These are phyloP conservation scores for Phallusia fumigata DNA, from an alignment of 23 tunicate species.

Conservation along the genomic window DNA sequence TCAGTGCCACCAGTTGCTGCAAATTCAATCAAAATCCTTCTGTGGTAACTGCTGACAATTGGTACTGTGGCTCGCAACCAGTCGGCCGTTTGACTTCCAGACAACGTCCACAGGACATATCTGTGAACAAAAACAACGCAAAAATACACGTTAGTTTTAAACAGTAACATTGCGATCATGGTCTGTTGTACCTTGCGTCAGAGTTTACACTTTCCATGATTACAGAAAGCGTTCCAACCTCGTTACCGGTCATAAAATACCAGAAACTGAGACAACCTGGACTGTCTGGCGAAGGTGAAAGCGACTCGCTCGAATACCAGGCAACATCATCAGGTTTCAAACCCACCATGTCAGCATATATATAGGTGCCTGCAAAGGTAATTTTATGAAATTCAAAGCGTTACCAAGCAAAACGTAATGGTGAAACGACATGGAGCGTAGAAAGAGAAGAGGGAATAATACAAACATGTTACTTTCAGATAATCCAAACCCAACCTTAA, in stretches of 20 bases:
- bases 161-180: background rate
- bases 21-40: slow-evolving; percentile 47
- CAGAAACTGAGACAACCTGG: slow-evolving; percentile 36
- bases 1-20: background rate
- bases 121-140: slow-evolving; percentile 15
- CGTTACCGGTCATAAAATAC: slow-evolving; percentile 56
- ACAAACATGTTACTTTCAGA: too few relatives aligned
- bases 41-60: slow-evolving; percentile 45
- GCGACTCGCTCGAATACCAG: slow-evolving; percentile 51
- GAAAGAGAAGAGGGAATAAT: too few relatives aligned
- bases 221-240: slow-evolving; percentile 39
- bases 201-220: slow-evolving; percentile 44
- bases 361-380: slow-evolving; percentile 34
- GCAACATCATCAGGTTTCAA: slow-evolving; percentile 23
- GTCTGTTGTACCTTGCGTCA: slow-evolving; percentile 24
- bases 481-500: too few relatives aligned
- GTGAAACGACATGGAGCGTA: too few relatives aligned
- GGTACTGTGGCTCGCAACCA: slow-evolving; percentile 47
- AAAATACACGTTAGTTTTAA: background rate
- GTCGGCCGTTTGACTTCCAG: slow-evolving; percentile 23
- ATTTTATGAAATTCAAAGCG: too few relatives aligned
- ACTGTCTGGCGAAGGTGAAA: slow-evolving; percentile 39
- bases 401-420: too few relatives aligned
- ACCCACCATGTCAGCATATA: slow-evolving; percentile 27
- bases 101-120: slow-evolving; percentile 54